These are phyloP conservation scores for Neolamprologus variostigma DNA, from an alignment of 2,113 vertebrate species.

Conservation along the genomic window DNA sequence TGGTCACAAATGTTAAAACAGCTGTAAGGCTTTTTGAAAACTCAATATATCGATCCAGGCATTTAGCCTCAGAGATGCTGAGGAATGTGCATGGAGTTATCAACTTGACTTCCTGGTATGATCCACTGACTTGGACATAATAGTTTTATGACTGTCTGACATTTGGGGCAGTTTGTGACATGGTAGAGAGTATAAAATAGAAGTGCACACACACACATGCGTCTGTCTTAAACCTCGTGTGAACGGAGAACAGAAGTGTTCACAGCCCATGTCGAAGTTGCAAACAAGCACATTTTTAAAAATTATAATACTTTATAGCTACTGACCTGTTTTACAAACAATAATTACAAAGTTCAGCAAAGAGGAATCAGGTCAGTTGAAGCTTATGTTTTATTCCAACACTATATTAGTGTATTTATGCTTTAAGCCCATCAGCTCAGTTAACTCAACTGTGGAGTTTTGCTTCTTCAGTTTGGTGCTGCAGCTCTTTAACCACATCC, in stretches of 20 bases:
- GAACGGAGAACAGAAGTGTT: background rate
- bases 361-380: background rate
- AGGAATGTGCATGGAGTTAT: background rate
- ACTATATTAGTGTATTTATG: background rate
- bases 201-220: background rate
- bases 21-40: background rate
- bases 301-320: background rate
- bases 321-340: background rate
- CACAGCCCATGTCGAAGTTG: background rate
- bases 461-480: background rate
- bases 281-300: background rate
- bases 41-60: background rate
- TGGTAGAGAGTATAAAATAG: background rate
- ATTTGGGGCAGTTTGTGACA: background rate
- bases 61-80: background rate
- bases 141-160: background rate
- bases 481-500: slow-evolving; percentile 47
- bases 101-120: background rate
- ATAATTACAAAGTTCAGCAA: background rate
- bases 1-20: background rate
- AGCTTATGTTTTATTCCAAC: background rate
- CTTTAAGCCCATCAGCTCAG: background rate
- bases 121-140: background rate
- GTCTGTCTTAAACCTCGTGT: background rate
- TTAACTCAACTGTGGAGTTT: background rate